Percentiles rank a stretch among this genome's conserved stretches.
Conservation (phyloP, 92 coral and sea anemone species). For the Parazoanthus darwini region DNA sequence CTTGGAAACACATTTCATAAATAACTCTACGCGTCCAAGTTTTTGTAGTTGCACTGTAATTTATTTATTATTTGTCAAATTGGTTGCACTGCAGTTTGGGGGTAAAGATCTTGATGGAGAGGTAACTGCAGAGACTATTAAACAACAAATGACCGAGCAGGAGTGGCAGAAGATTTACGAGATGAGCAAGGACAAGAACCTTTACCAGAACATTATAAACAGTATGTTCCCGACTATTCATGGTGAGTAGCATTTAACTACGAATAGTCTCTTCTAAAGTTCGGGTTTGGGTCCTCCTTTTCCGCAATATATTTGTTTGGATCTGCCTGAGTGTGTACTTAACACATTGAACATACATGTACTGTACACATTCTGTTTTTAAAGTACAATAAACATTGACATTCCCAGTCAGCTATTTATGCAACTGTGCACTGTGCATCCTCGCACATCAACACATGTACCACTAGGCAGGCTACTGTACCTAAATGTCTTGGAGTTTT, state of each 20-base stretch:
- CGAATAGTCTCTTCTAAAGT: too few relatives aligned
- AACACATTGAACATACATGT: too few relatives aligned
- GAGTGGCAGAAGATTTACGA: constrained; percentile 98
- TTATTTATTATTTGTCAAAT: neutral
- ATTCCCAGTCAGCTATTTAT: too few relatives aligned
- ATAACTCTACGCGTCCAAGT: neutral
- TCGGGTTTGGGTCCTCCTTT: too few relatives aligned
- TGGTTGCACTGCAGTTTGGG: constrained; percentile 73
- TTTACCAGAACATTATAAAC: constrained; percentile 89
- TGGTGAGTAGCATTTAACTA: constrained; percentile 59
- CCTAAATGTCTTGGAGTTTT: neutral
- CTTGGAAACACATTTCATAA: too few relatives aligned
- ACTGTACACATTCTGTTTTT: too few relatives aligned
- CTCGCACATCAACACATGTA: neutral
- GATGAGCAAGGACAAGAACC: constrained; percentile 94
- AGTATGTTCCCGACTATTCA: constrained; percentile 99
- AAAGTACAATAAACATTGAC: too few relatives aligned
- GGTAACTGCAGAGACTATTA: constrained; percentile 94
- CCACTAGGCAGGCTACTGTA: neutral
- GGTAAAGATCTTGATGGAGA: constrained; percentile 98
- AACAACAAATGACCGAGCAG: constrained; percentile 98
- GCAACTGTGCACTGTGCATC: too few relatives aligned
- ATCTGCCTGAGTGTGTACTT: too few relatives aligned
- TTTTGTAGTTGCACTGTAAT: neutral
- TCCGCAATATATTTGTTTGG: too few relatives aligned